Base-by-base conservation (phyloP, 2,888 invertebrate genomes). In the Antheraea assamensis region DNA sequence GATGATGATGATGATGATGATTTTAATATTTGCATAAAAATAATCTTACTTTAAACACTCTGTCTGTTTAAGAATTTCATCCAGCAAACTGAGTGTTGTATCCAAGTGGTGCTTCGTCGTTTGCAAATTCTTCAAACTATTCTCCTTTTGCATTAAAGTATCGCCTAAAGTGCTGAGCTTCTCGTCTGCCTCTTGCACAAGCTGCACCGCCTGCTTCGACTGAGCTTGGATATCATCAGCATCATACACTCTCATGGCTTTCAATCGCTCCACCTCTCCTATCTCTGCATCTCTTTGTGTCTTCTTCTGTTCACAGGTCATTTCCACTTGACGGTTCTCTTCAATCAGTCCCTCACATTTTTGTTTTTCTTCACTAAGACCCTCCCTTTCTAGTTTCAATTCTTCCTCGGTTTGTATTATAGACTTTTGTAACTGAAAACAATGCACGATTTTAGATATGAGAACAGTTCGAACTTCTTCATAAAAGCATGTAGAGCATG, bases 181-280 rank as follows among this genome's bases (percentile, higher is more conserved):
- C 70, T 91, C 88, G 49, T 93, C 92, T 0, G 86, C 88, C 66
- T 93, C 93, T 73, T 89, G 87, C 0, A 91, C 88, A 74, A 88
- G 88, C 66, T 85, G 87, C 0, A 87, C 80, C 0, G 92, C 90
- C 76, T 91, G 88, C 71, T 87, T 87, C 0, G 83, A 90, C 76
- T 93, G 89, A 0, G 86, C 83, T 71, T 82, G 85, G 2, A 93
- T 88, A 75, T 93, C 94, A 0, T 93, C 91, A 0, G 90, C 92
- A 74, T 94, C 92, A 68, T 90, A 89, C 0, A 94, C 94, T 72
- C 92, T 87, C 2, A 90, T 75, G 2, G 90, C 89, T 75, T 82
- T 85, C 64, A 87, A 90, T 35, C 89, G 85, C 0, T 87, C 88
- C 1, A 91, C 83, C 73, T 93, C 92, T 0, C 86, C 84, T 21